Base-by-base conservation (phyloP, 2,797 vertebrate genomes). In the Hemibagrus guttatus region DNA sequence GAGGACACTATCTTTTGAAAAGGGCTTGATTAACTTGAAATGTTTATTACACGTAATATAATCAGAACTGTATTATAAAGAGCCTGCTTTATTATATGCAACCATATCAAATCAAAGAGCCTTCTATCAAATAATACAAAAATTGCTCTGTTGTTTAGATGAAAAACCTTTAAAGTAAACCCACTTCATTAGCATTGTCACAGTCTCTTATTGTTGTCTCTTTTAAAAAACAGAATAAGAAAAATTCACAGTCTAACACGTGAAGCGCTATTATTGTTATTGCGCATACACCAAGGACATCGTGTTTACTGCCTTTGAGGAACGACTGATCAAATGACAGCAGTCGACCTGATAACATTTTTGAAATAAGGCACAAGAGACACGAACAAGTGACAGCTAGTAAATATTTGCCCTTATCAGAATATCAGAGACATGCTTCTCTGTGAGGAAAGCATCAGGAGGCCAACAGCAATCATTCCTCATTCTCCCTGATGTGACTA, bases 401-500 rank as follows among this genome's bases (percentile, higher is more conserved):
- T n/a, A 75, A 81, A 42, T 69, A 68, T 88, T 49, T 85, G 80
- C 59, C 64, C n/a, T 28, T 52, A 64, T 85, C 68, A 68, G 54
- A 83, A 66, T 28, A 68, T n/a, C 54, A 58, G 58, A 66, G 61
- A 31, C 42, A 81, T 19, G 79, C 28, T 66, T 76, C 61, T 75
- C 8, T 46, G 59, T 46, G 59, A 58, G 23, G 59, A 46, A n/a
- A 64, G 59, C 76, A 58, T 39, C 84, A 71, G 21, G 63, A 71
- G 80, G 69, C 39, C 74, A 35, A 72, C 17, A 1, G 39, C 74
- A n/a, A 52, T 71, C 74, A 72, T 59, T n/a, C 23, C 58, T 78
- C 54, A 78, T 85, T 79, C 42, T 72, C 84, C 61, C 64, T 31
- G 17, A 68, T 78, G 52, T 21, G 28, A 88, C 87, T 86, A 83